A percentile compares a stretch with the other conserved stretches of the same genome.
phyloP scores from a whole-genome alignment of 2,113 vertebrate species.

The Zootoca vivipara region DNA sequence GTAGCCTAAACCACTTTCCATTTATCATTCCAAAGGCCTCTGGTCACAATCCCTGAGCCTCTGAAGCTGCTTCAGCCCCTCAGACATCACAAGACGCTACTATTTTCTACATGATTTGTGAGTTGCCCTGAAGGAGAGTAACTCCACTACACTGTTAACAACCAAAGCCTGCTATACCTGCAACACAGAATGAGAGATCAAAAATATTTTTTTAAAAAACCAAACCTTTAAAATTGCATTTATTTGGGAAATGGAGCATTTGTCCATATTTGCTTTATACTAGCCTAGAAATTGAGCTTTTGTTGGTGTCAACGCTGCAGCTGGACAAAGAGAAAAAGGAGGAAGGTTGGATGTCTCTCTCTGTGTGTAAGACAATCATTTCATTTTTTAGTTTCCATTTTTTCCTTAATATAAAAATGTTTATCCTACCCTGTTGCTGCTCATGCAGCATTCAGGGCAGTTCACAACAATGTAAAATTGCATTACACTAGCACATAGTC shows the following conservation, averaged over 20 bases:
- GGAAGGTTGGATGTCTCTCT: neutral
- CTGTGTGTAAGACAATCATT: neutral
- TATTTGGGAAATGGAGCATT: neutral
- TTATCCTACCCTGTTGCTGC: too few relatives aligned
- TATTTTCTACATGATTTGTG: neutral
- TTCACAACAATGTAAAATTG: too few relatives aligned
- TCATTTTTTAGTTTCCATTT: neutral
- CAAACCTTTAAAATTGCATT: neutral
- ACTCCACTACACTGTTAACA: neutral
- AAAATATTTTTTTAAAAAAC: neutral
- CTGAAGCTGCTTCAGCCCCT: neutral
- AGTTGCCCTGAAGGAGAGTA: neutral
- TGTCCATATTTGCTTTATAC: neutral
- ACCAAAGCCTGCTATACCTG: neutral
- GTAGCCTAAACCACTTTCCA: slow-evolving; percentile 4
- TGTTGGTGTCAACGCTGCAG: neutral
- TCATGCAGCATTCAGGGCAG: too few relatives aligned
- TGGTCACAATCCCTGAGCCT: slow-evolving; percentile 14
- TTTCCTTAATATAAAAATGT: too few relatives aligned
- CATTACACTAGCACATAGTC: too few relatives aligned
- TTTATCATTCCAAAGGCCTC: slow-evolving; percentile 2
- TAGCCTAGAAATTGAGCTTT: neutral
- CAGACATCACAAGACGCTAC: neutral
- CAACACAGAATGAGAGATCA: neutral
- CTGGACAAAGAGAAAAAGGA: neutral